A percentile compares a stretch with the other conserved stretches of the same genome.
Conservation (phyloP, 2,888 invertebrate genomes). For the Odontothrips loti region DNA sequence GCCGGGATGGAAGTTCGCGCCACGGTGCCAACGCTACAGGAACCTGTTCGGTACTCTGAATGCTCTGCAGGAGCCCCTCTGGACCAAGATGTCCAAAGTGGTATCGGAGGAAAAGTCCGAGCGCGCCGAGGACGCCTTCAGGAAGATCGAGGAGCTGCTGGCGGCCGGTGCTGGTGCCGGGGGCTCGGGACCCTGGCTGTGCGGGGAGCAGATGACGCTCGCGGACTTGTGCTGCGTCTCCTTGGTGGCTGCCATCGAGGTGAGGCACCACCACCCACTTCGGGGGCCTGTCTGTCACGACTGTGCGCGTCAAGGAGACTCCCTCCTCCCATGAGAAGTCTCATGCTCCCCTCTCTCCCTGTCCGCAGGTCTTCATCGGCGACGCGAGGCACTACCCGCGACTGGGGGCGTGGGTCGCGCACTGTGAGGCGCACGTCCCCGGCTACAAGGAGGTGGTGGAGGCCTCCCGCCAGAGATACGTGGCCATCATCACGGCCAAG, state of each 20-base stretch:
- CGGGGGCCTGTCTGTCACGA: no score
- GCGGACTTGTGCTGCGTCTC: conserved; percentile 4
- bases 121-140: conserved; percentile 20
- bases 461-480: neutral
- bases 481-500: neutral
- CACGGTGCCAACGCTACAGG: neutral
- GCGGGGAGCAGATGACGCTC: neutral
- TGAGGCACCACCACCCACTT: neutral
- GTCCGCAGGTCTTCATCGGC: neutral
- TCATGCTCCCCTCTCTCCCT: no score
- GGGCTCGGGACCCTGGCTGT: neutral
- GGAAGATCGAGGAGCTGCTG: neutral
- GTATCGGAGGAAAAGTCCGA: neutral
- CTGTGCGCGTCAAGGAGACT: no score
- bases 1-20: neutral
- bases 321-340: no score
- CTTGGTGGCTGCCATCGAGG: neutral
- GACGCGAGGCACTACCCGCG: neutral
- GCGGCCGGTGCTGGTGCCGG: neutral
- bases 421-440: neutral
- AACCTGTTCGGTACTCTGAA: neutral
- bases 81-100: neutral
- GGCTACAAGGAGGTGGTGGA: neutral
- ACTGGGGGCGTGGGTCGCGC: neutral
- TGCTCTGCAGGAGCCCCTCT: neutral